phyloP scores from a whole-genome alignment of 2,888 invertebrate genomes.

The Leptinotarsa juncta region DNA sequence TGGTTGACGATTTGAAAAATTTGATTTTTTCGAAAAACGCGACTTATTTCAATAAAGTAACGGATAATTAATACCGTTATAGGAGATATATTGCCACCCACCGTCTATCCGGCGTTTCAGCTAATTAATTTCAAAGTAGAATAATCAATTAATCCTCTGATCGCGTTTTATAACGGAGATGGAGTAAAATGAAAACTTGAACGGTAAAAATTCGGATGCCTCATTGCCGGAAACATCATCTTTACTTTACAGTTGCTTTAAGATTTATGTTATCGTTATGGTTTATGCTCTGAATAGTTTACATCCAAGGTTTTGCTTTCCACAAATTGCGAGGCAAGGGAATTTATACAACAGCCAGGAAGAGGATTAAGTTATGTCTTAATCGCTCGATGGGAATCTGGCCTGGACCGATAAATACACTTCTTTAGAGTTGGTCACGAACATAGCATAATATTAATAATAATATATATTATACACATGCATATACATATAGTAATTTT shows the following conservation, averaged over 20 bases:
- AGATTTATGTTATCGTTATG: constrained; percentile 45
- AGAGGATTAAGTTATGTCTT: constrained; percentile 12
- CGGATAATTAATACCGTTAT: no score
- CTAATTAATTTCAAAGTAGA: no score
- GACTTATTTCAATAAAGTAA: no score
- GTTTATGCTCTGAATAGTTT: constrained; percentile 43
- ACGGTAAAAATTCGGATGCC: constrained; percentile 19
- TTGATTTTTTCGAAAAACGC: no score
- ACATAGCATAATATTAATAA: neutral
- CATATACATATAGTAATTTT: no score
- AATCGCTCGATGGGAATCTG: neutral
- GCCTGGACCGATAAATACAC: neutral
- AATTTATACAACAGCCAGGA: constrained; percentile 26
- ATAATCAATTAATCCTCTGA: constrained; percentile 1
- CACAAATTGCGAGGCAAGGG: constrained; percentile 12
- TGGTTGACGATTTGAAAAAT: no score
- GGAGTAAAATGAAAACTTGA: neutral
- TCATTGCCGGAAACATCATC: constrained; percentile 37
- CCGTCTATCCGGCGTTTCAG: no score
- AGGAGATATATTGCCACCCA: no score
- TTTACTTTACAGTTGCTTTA: constrained; percentile 40
- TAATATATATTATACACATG: no score
- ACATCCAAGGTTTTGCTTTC: constrained; percentile 21
- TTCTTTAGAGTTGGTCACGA: neutral
- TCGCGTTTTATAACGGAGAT: constrained; percentile 15